Evolutionary conservation across 2,797 vertebrate species (phyloP).

Genomic region (Eulemur coronatus): DNA sequence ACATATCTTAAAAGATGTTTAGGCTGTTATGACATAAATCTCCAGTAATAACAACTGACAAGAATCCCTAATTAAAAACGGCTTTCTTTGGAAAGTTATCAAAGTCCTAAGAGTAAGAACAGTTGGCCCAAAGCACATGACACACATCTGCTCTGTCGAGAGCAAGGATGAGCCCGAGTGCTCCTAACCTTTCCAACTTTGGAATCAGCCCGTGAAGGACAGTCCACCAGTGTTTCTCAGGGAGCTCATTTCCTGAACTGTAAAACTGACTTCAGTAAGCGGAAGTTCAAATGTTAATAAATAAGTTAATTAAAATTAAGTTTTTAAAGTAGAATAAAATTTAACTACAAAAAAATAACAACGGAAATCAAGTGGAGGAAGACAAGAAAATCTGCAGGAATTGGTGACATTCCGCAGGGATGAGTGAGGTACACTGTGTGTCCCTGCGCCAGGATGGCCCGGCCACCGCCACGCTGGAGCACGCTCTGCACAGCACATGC

Average conservation of each 20-base stretch:
- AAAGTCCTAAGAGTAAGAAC: background rate
- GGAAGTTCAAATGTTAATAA: background rate
- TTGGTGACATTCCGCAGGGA: background rate
- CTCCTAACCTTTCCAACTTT: background rate
- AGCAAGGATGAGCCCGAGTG: accelerated
- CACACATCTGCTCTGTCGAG: too few species aligned
- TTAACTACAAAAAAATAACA: background rate
- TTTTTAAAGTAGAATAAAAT: background rate
- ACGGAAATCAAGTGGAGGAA: background rate
- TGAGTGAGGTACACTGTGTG: too few species aligned
- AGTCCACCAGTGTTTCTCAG: background rate
- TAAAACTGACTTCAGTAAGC: background rate
- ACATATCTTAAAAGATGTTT: background rate
- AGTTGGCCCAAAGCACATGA: background rate
- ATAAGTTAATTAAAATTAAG: background rate
- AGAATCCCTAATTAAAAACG: background rate
- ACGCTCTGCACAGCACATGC: accelerated
- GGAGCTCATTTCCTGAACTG: background rate
- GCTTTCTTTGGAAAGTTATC: background rate
- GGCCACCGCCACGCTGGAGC: too few species aligned
- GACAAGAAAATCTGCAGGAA: background rate
- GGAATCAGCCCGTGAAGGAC: accelerated
- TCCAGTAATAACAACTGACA: background rate
- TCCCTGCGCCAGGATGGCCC: too few species aligned
- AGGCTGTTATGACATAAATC: background rate